Conservation (phyloP, 2,797 vertebrate species). For the Gymnoscopelus microlampas region DNA sequence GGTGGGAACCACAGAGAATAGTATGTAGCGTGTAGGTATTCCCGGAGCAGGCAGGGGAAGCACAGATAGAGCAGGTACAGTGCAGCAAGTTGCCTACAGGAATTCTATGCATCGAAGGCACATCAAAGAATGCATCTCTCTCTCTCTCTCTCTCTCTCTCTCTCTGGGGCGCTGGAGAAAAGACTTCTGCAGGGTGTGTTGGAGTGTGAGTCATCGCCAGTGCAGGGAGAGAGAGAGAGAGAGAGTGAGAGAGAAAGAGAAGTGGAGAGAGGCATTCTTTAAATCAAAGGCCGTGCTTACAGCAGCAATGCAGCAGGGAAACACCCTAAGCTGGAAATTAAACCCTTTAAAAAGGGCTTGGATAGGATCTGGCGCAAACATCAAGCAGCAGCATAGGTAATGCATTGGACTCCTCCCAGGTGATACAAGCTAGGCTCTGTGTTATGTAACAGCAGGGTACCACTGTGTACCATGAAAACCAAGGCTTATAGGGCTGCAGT, state of each 20-base stretch:
- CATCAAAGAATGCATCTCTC: constrained; percentile 42
- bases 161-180: constrained; percentile 63
- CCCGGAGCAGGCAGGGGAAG: constrained; percentile 42
- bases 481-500: no score
- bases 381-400: constrained; percentile 35
- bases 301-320: constrained; percentile 71
- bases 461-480: constrained; percentile 12
- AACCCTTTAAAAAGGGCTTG: constrained; percentile 21
- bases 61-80: constrained; percentile 42
- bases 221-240: constrained; percentile 32
- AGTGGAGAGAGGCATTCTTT: constrained; percentile 73
- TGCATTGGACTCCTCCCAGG: constrained; percentile 27
- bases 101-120: constrained; percentile 47
- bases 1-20: constrained; percentile 47
- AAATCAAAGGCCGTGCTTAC: constrained; percentile 68
- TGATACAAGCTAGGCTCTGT: constrained; percentile 9
- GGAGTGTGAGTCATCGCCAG: constrained; percentile 79
- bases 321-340: constrained; percentile 33
- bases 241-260: constrained; percentile 36
- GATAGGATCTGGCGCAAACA: constrained; percentile 37
- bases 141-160: constrained; percentile 38
- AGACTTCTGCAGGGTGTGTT: constrained; percentile 80
- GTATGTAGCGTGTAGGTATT: constrained; percentile 54
- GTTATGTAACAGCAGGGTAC: constrained; percentile 50
- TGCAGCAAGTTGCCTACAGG: constrained; percentile 51